Base-by-base conservation (phyloP, 2,888 invertebrate genomes). In the Drosophila prolongata region DNA sequence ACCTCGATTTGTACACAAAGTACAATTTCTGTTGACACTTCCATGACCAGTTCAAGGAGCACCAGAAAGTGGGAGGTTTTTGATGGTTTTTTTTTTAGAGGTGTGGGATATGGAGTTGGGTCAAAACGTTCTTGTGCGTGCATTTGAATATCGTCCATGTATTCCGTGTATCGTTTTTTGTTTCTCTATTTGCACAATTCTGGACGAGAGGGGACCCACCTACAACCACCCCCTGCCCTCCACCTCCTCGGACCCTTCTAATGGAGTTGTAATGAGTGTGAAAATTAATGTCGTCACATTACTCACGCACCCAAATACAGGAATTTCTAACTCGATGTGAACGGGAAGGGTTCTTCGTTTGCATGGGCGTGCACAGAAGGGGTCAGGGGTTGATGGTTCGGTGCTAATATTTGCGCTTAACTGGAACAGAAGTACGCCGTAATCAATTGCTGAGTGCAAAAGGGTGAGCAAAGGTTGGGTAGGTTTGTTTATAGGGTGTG, bases 211-310 rank as follows among this genome's bases (percentile, higher is more conserved):
- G 42, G 53, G 37, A 57, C 76, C 73, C 47, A 34, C 47, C 30
- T 11, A 34, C 30, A 47, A 27, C 71, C 65, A 35, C 35, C 56
- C 42, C 53, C n/a, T n/a, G 37, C 3, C n/a, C 40, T 16, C 19
- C 55, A 56, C 27, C n/a, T 35, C n/a, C 40, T 16, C 67, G 44
- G 54, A 54, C 68, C 52, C 47, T 47, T 54, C 54, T 89, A 86
- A 86, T 86, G 81, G 87, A 89, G 85, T 86, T 86, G 85, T 86
- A 86, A 86, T 86, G 89, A 86, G 89, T 87, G 85, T 86, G 87
- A 86, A 86, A 86, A 86, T 87, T 89, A 84, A 86, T 86, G 85
- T 87, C 87, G 85, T 89, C 85, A 86, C 89, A 86, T 86, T 89
- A 85, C 89, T 86, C 85, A 86, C 85, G 89, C 85, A 86, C 78